Evolutionary conservation across 2,113 vertebrate species (phyloP).

Genomic region (Origma solitaria): DNA sequence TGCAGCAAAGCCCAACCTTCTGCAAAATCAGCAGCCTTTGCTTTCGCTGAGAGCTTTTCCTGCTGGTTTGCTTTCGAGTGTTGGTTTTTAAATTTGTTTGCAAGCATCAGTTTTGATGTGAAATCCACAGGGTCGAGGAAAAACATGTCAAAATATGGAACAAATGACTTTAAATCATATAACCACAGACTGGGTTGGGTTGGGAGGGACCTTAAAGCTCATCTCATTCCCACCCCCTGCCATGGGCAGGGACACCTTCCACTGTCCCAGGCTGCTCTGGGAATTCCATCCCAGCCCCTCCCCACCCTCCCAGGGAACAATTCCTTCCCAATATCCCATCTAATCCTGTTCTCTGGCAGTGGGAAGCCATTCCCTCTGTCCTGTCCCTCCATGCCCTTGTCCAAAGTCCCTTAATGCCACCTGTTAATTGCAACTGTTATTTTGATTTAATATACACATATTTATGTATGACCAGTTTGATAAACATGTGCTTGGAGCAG

Average conservation of each 20-base stretch:
- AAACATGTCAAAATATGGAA: neutral
- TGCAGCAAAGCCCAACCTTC: neutral
- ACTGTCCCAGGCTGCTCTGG: neutral
- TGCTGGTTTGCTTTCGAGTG: neutral
- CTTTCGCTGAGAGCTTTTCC: neutral
- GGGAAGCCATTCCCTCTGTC: neutral
- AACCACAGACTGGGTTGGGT: neutral
- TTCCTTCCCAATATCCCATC: neutral
- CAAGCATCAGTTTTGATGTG: neutral
- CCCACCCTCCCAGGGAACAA: neutral
- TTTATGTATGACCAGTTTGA: neutral
- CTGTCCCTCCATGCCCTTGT: neutral
- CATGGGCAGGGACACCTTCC: neutral
- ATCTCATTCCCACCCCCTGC: rapidly evolving
- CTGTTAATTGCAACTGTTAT: neutral
- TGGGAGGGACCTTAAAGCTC: rapidly evolving
- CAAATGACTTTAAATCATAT: neutral
- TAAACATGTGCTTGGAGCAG: neutral
- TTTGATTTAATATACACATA: neutral
- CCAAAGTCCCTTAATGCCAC: neutral
- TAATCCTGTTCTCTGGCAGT: rapidly evolving
- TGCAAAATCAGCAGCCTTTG: neutral
- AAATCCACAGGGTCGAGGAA: neutral
- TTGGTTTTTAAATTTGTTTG: neutral
- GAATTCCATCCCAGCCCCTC: no score